Evolutionary conservation across 2,113 vertebrate genomes (phyloP), one percentile per base, ranked within the genome.

Genomic region (Solea solea): DNA sequence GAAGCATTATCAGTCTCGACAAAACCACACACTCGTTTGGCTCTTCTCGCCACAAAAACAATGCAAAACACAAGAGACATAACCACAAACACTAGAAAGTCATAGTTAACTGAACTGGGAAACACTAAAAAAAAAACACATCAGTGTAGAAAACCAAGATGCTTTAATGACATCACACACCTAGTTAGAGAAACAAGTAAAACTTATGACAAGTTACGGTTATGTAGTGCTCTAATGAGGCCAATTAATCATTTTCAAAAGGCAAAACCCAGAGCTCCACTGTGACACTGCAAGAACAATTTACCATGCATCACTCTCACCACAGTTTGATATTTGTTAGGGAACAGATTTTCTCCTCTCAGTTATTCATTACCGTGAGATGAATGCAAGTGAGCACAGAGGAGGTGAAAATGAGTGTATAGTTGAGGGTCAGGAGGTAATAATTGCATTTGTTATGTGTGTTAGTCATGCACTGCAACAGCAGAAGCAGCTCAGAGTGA

Each of bases 101-200:
- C 11, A 25, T 50, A 10, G 54, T 71, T 53, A 46, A 14, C 13
- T 25, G 40, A 69, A 74, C 13, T 21, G 21, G 9, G 59, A 73
- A 21, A 67, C 15, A 53, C 10, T 53, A n/a, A 41, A 56, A 74
- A 56, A 21, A 41, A 56, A 74, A 56, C 15, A 34, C 9, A 13
- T 59, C 66, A 69, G 69, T 54, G 41, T 61, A 55, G 68, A 44
- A 68, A 68, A 40, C 40, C 21, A 50, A 27, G 9, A 60, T 21
- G 55, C 21, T 73, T 65, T 71, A 56, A 78, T 71, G 68, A 76
- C 45, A 80, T 77, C 74, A 60, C 15, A 41, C 27, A 83, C 57
- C 73, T 65, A 83, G 59, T 81, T 76, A 58, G 27, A 72, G 67
- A 86, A 56, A 72, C 73, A 54, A 65, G 72, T 55, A 46, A 10